These are phyloP conservation scores for Cynopterus sphinx DNA, from an alignment of 2,797 vertebrate species.

Conservation along the genomic window DNA sequence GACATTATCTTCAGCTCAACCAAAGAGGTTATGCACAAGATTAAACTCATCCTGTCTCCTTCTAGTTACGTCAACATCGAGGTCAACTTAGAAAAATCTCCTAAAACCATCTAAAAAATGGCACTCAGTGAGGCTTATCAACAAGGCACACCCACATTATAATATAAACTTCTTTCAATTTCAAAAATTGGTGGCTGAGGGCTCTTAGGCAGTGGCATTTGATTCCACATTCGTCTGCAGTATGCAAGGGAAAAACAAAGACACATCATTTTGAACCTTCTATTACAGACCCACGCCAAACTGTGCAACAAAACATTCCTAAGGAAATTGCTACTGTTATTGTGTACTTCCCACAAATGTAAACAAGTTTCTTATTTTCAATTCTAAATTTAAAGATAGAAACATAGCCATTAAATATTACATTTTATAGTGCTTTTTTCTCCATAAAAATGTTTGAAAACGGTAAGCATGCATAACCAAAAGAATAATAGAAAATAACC, in stretches of 20 bases:
- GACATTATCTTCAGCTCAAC: not conserved
- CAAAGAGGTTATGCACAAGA: not conserved
- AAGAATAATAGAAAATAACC: not conserved
- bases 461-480: not conserved
- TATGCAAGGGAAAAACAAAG: conserved; percentile 49
- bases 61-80: not conserved
- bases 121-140: not conserved
- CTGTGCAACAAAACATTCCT: conserved; percentile 38
- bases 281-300: conserved; percentile 44
- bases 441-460: conserved; percentile 43
- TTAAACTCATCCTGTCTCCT: not conserved
- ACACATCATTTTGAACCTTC: not conserved
- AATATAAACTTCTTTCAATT: conserved; percentile 20
- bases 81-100: not conserved
- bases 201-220: conserved; percentile 46
- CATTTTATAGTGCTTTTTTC: conserved; percentile 9
- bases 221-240: conserved; percentile 47
- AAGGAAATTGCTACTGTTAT: conserved; percentile 34
- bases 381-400: conserved; percentile 49
- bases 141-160: not conserved
- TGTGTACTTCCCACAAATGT: not conserved
- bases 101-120: conserved; percentile 1
- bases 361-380: conserved; percentile 18
- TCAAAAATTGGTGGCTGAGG: conserved; percentile 33
- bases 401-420: conserved; percentile 14